Conservation (phyloP, 2,797 vertebrate species). For the Typhlichthys subterraneus region DNA sequence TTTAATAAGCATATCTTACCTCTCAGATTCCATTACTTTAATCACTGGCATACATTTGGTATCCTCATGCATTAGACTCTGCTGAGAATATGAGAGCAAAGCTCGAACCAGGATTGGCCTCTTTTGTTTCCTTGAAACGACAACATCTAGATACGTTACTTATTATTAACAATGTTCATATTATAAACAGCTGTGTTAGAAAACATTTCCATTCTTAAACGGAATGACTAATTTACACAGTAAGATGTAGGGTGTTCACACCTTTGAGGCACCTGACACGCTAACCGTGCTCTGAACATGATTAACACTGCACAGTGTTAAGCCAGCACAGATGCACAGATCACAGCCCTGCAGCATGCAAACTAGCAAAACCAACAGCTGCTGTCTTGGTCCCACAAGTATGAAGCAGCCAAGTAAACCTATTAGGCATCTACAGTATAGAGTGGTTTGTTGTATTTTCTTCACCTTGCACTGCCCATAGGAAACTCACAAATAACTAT, state of each 20-base stretch:
- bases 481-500: slow-evolving; percentile 48
- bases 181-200: slow-evolving; percentile 13
- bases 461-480: slow-evolving; percentile 40
- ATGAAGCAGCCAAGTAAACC: slow-evolving; percentile 64
- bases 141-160: neutral
- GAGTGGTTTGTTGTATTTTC: slow-evolving; percentile 53
- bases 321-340: slow-evolving; percentile 55
- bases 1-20: slow-evolving; percentile 64
- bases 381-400: slow-evolving; percentile 62
- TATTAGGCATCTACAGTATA: slow-evolving; percentile 57
- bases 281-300: slow-evolving; percentile 39
- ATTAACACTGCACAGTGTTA: slow-evolving; percentile 48
- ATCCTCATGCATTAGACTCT: slow-evolving; percentile 50
- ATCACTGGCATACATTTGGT: slow-evolving; percentile 60
- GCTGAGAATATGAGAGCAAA: slow-evolving; percentile 28
- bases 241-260: slow-evolving; percentile 7
- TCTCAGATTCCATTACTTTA: slow-evolving; percentile 70
- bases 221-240: slow-evolving; percentile 11
- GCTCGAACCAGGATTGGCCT: slow-evolving; percentile 32
- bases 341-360: slow-evolving; percentile 56
- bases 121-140: slow-evolving; percentile 23
- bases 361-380: slow-evolving; percentile 68
- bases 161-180: slow-evolving; percentile 15
- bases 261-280: slow-evolving; percentile 26
- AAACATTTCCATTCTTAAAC: slow-evolving; percentile 18